Evolutionary conservation across 1,140 invertebrate genomes (phyloP).

Genomic region (Macrobrachium rosenbergii): DNA sequence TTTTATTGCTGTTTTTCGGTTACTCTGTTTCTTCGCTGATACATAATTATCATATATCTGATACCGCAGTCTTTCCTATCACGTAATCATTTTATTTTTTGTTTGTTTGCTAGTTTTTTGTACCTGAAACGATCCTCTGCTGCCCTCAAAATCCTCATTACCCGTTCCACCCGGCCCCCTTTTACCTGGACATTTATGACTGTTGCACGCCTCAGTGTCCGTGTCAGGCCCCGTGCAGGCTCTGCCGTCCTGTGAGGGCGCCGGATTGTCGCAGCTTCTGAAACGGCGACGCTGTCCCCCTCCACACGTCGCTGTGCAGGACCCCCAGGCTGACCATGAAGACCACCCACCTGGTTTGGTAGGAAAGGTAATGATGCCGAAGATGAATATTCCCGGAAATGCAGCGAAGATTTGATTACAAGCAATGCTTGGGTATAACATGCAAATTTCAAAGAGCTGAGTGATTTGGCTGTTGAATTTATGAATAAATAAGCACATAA

Average conservation of each 20-base stretch:
- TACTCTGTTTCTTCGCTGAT: no score
- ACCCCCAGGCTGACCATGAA: conserved; percentile 70
- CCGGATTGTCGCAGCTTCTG: conserved; percentile 70
- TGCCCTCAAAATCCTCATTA: conserved; percentile 72
- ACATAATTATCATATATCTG: no score
- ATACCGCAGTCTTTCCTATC: no score
- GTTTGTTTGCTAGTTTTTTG: conserved; percentile 75
- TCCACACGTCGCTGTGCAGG: conserved; percentile 74
- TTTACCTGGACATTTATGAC: conserved; percentile 78
- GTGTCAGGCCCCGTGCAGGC: conserved; percentile 70
- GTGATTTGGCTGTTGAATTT: no score
- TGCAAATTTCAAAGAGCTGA: no score
- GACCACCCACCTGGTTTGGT: conserved; percentile 69
- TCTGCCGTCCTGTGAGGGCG: conserved; percentile 69
- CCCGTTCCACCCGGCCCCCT: conserved; percentile 78
- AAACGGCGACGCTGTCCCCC: conserved; percentile 73
- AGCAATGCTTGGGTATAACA: no score
- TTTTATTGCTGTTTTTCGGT: no score
- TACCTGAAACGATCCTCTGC: conserved; percentile 72
- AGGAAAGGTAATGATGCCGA: no score
- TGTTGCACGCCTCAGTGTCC: conserved; percentile 69
- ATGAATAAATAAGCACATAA: no score
- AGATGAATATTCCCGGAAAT: background rate
- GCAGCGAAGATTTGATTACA: no score
- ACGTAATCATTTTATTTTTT: no score